Percentiles rank a stretch among this genome's conserved stretches.
phyloP scores from a whole-genome alignment of 2,797 vertebrate species.

The Carapus acus region DNA sequence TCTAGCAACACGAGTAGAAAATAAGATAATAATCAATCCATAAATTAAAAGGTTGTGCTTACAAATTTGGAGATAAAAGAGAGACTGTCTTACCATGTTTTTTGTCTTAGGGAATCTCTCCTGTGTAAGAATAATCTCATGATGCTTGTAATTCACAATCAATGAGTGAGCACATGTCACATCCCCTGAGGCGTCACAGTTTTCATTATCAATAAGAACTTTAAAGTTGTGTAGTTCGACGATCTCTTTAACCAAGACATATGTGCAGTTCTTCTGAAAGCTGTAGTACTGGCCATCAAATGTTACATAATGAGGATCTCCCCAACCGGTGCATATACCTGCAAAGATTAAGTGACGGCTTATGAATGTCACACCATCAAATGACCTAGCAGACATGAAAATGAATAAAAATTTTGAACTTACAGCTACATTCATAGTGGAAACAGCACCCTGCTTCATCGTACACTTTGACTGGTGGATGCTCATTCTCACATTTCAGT shows the following conservation, averaged over 20 bases:
- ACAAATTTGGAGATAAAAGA: background rate
- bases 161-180: constrained; percentile 66
- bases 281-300: constrained; percentile 89
- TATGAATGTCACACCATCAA: background rate
- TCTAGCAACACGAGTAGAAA: no score
- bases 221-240: constrained; percentile 65
- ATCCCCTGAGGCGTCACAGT: constrained; percentile 66
- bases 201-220: constrained; percentile 80
- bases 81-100: constrained; percentile 66
- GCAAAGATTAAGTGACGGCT: constrained; percentile 20
- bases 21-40: background rate
- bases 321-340: constrained; percentile 88
- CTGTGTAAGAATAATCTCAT: constrained; percentile 70
- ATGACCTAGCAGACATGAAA: background rate
- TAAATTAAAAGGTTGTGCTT: background rate
- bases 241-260: constrained; percentile 84
- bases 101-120: constrained; percentile 15
- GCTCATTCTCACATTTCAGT: constrained; percentile 72
- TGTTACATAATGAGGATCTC: constrained; percentile 83
- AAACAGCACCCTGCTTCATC: constrained; percentile 77
- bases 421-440: constrained; percentile 84
- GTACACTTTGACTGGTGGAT: constrained; percentile 63
- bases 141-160: constrained; percentile 76
- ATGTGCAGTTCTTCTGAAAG: constrained; percentile 89
- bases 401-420: constrained; percentile 48